Base-by-base conservation (phyloP, 2,888 invertebrate species). In the Chrysolina haemoptera region DNA sequence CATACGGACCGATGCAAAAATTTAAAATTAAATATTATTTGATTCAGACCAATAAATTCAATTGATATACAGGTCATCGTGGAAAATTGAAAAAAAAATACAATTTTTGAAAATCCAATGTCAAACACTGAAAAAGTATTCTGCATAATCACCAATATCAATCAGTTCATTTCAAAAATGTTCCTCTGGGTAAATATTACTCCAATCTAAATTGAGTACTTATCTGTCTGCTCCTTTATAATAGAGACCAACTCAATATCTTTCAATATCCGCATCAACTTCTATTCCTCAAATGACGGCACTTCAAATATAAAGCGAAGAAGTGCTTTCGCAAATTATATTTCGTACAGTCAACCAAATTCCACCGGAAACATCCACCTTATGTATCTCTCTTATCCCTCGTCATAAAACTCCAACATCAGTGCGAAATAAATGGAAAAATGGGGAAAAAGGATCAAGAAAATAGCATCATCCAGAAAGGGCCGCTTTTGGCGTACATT, bases 401-500 rank as follows among this genome's bases (percentile, higher is more conserved):
- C 20, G 12, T 53, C 53, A 53, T 53, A 12, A 53, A 53, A 53
- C 20, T 53, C n/a, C 59, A 14, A 59, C 68, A 41, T 59, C 59
- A 68, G 59, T 68, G 40, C 55, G 55, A 62, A 64, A 64, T 68
- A 69, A 73, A 69, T 46, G 63, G 65, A 27, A 16, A 46, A 65
- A 68, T 68, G 35, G 64, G 40, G 43, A 64, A 68, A 64, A 53
- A n/a, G 53, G 68, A 73, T 73, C 46, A 41, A 14, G 43, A 64
- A 72, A 68, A 68, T 72, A 43, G 68, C 68, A 68, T 68, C 63
- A 68, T 68, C 50, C 18, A 41, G 59, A 55, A 59, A 43, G 40
- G 59, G 69, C 22, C 62, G 59, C 59, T 59, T 63, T 70, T 62
- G 62, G 53, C 43, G 43, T 63, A 74, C 70, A 70, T 74, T 74